A percentile compares a stretch with the other conserved stretches of the same genome.
Conservation (phyloP, 2,888 invertebrate genomes). For the Calameuta idolon region DNA sequence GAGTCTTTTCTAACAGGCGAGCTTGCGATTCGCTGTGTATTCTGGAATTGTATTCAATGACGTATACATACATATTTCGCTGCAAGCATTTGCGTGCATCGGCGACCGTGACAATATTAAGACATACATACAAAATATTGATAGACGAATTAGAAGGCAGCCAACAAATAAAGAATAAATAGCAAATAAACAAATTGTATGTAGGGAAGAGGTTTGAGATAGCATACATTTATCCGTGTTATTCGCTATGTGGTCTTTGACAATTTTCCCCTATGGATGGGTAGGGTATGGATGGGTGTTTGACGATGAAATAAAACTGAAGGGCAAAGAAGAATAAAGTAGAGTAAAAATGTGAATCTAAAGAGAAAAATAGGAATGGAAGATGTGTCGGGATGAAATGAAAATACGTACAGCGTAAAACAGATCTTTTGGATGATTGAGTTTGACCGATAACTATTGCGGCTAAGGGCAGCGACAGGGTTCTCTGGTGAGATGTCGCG, state of each 20-base stretch:
- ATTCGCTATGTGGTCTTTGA: neutral
- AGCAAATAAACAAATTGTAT: neutral
- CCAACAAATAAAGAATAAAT: neutral
- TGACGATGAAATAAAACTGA: neutral
- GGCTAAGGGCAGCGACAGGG: slow-evolving; percentile 77
- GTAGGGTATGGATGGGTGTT: neutral
- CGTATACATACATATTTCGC: neutral
- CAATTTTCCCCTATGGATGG: neutral
- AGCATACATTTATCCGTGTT: neutral
- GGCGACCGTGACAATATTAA: neutral
- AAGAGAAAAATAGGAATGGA: neutral
- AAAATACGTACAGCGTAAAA: slow-evolving; percentile 67
- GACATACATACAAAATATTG: neutral
- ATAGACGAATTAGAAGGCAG: neutral
- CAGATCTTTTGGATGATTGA: slow-evolving; percentile 66
- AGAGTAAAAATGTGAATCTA: neutral
- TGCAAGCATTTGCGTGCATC: neutral
- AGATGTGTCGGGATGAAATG: slow-evolving; percentile 32
- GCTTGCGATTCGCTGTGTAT: neutral
- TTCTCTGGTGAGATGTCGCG: slow-evolving; percentile 74
- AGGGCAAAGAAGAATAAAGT: neutral
- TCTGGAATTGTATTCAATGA: neutral
- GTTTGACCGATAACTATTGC: slow-evolving; percentile 69
- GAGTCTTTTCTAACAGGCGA: neutral
- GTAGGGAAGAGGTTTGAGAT: neutral